Conservation (phyloP, 2,888 invertebrate genomes). For the Ischnus inquisitorius region DNA sequence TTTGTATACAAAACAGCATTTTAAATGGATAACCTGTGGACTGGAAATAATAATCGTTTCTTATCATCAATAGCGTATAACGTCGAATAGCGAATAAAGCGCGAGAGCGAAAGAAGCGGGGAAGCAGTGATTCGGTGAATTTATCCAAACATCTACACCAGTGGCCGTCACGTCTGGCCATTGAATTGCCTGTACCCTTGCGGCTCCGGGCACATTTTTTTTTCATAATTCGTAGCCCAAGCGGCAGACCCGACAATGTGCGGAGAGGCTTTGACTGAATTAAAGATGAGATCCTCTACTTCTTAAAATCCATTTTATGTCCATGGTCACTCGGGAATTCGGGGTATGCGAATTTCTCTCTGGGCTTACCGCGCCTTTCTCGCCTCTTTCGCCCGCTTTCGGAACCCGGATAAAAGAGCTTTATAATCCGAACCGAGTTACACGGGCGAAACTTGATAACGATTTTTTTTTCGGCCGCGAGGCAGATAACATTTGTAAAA, state of each 20-base stretch:
- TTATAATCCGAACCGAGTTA: not conserved
- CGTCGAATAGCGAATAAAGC: not conserved
- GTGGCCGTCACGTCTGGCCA: conserved; percentile 52
- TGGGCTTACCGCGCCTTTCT: not conserved
- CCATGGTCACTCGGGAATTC: conserved; percentile 30
- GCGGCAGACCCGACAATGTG: conserved; percentile 32
- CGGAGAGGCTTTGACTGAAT: conserved; percentile 32
- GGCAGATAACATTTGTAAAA: not conserved
- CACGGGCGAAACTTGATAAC: not conserved
- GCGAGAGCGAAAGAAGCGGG: conserved; percentile 29
- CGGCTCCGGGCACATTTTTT: conserved; percentile 9
- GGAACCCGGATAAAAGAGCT: not conserved
- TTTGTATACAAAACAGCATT: not conserved
- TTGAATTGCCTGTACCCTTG: conserved; percentile 42
- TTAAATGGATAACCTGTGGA: not conserved
- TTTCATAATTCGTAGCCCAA: not conserved
- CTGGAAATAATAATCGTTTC: not conserved
- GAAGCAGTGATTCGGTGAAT: conserved; percentile 12
- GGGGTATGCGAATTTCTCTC: conserved; percentile 37
- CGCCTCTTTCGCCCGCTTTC: not conserved
- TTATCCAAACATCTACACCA: conserved; percentile 32
- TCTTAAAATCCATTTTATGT: conserved; percentile 38
- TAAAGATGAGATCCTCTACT: conserved; percentile 47
- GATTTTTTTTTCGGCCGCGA: not conserved
- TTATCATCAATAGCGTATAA: not conserved